Conservation (phyloP, 2,113 vertebrate genomes). For the Reinhardtius hippoglossoides region DNA sequence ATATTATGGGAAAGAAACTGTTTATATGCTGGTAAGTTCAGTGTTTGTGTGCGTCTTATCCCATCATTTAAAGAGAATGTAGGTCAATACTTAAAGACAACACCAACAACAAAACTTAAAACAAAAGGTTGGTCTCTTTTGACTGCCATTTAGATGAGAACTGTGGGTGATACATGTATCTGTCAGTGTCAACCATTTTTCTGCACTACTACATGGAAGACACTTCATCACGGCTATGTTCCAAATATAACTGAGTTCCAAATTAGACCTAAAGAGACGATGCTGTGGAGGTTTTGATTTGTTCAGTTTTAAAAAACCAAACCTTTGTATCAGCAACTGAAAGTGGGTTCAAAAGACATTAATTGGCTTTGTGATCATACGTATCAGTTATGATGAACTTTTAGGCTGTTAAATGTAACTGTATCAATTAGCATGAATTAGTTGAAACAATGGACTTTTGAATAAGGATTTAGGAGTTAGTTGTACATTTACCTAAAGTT, state of each 20-base stretch:
- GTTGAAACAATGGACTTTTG: too few relatives aligned
- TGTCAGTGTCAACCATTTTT: background rate
- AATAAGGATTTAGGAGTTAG: too few relatives aligned
- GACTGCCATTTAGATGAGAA: background rate
- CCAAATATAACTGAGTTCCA: too few relatives aligned
- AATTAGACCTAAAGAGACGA: too few relatives aligned
- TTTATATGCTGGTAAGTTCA: constrained; percentile 35
- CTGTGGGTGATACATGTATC: background rate
- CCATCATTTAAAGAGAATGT: constrained; percentile 3
- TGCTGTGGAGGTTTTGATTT: too few relatives aligned
- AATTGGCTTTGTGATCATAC: background rate
- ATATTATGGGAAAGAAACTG: constrained; percentile 23
- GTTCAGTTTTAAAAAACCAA: too few relatives aligned
- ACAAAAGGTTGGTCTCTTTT: background rate
- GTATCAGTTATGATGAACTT: background rate
- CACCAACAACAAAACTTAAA: background rate
- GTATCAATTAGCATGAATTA: too few relatives aligned
- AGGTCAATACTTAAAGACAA: background rate
- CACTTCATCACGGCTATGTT: too few relatives aligned
- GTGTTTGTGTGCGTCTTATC: constrained; percentile 15
- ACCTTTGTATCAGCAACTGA: too few relatives aligned
- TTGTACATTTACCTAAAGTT: too few relatives aligned
- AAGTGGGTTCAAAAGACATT: background rate
- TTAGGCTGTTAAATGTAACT: too few relatives aligned
- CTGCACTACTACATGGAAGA: background rate